Evolutionary conservation across 2,797 vertebrate genomes (phyloP).

Genomic region (Anas capensis): DNA sequence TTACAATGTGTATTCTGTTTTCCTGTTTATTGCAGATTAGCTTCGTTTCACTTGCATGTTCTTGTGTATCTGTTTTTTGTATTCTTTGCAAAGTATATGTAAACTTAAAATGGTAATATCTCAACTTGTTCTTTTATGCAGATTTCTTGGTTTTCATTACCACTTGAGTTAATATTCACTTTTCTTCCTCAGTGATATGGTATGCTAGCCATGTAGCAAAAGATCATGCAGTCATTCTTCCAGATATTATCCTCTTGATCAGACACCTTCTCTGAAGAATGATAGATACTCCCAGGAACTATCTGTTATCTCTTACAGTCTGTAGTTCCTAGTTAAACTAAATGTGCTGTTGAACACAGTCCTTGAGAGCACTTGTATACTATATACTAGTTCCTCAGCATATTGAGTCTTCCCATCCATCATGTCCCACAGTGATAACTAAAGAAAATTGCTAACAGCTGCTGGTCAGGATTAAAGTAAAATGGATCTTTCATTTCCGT

Average conservation of each 20-base stretch:
- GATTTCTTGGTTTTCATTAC: slow-evolving; percentile 8
- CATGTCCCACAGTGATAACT: slow-evolving; percentile 44
- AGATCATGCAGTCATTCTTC: slow-evolving; percentile 27
- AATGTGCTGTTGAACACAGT: slow-evolving; percentile 37
- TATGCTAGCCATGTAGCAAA: not conserved
- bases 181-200: not conserved
- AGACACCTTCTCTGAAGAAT: slow-evolving; percentile 25
- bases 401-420: slow-evolving; percentile 56
- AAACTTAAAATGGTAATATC: not conserved
- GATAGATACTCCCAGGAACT: slow-evolving; percentile 25
- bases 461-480: slow-evolving; percentile 36
- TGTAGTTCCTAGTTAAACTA: slow-evolving; percentile 30
- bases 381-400: not conserved
- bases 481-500: slow-evolving; percentile 27
- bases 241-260: not conserved
- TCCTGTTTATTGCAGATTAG: slow-evolving; percentile 31
- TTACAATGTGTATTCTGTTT: slow-evolving; percentile 19
- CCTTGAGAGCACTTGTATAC: slow-evolving; percentile 39
- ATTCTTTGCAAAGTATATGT: not conserved
- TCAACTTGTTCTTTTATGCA: not conserved
- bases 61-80: slow-evolving; percentile 23
- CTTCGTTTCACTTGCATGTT: slow-evolving; percentile 44
- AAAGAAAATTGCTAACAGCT: slow-evolving; percentile 63
- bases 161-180: not conserved
- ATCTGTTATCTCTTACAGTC: slow-evolving; percentile 16